Evolutionary conservation across 2,113 vertebrate genomes (phyloP).

Genomic region (Sterrhoptilus dennistouni): DNA sequence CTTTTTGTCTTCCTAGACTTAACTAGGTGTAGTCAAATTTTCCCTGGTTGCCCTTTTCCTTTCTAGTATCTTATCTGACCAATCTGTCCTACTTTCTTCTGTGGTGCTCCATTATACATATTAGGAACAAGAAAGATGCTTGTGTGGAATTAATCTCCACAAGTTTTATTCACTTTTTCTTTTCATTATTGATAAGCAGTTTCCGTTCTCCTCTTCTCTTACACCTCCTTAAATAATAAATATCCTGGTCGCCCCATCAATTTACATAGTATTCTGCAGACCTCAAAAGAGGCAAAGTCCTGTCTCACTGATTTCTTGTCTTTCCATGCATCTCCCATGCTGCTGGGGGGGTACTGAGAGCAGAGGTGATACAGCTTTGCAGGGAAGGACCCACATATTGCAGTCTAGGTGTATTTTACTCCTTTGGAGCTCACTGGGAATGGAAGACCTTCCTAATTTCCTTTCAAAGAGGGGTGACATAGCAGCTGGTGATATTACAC

Average conservation of each 20-base stretch:
- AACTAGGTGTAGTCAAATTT: neutral
- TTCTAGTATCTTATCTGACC: neutral
- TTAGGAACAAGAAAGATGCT: neutral
- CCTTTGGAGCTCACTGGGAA: neutral
- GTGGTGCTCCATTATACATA: neutral
- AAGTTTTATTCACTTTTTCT: neutral
- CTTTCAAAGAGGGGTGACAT: neutral
- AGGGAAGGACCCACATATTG: neutral
- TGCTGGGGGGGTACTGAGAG: neutral
- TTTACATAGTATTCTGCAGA: neutral
- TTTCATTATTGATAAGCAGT: conserved; percentile 17
- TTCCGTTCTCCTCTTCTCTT: neutral
- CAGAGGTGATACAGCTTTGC: neutral
- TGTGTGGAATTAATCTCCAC: neutral
- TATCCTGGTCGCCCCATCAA: neutral
- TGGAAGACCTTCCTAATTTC: neutral
- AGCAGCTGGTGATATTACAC: neutral
- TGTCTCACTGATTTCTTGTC: neutral
- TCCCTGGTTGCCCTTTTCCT: neutral
- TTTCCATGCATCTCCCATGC: neutral
- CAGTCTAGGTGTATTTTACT: neutral
- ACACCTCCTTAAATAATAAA: neutral
- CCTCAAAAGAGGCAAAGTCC: neutral
- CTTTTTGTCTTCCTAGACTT: neutral
- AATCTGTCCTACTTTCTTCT: neutral